Percentiles rank a stretch among this genome's conserved stretches.
phyloP scores from a whole-genome alignment of 2,797 vertebrate species.

The Sebastes hopkinsi region DNA sequence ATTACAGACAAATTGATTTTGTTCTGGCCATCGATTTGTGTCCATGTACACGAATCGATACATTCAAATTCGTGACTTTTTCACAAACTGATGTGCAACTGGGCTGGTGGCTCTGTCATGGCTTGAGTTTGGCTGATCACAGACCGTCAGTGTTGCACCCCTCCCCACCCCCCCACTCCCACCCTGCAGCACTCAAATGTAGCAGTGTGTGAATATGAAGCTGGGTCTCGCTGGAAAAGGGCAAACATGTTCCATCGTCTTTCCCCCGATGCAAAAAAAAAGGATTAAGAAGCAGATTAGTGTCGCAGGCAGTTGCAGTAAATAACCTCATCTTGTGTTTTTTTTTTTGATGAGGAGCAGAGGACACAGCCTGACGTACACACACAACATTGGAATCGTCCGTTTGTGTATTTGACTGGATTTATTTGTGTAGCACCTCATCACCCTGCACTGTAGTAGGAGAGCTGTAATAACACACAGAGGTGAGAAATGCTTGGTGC shows the following conservation, averaged over 20 bases:
- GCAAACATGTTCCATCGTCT: neutral
- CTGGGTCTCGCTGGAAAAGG: neutral
- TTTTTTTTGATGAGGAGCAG: constrained; percentile 8
- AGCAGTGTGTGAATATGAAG: neutral
- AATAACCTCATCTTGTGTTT: constrained; percentile 9
- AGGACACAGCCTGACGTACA: neutral
- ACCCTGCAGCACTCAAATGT: neutral
- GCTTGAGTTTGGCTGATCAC: too few species aligned
- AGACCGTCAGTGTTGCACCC: neutral
- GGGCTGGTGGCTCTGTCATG: too few species aligned
- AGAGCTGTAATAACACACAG: neutral
- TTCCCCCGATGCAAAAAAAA: neutral
- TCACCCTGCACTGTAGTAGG: neutral
- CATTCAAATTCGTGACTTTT: too few species aligned
- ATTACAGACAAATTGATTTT: too few species aligned
- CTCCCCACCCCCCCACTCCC: rapidly evolving
- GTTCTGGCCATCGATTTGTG: too few species aligned
- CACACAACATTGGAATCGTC: neutral
- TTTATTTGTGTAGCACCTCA: neutral
- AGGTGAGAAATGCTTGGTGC: neutral
- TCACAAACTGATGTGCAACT: too few species aligned
- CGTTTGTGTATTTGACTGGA: neutral
- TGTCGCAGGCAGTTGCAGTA: neutral
- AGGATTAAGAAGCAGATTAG: constrained; percentile 25
- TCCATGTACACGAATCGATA: too few species aligned